Percentiles rank a stretch among this genome's conserved stretches.
These are phyloP conservation scores for Sepioteuthis lessoniana DNA, from an alignment of 2,888 invertebrate genomes.

Conservation along the genomic window DNA sequence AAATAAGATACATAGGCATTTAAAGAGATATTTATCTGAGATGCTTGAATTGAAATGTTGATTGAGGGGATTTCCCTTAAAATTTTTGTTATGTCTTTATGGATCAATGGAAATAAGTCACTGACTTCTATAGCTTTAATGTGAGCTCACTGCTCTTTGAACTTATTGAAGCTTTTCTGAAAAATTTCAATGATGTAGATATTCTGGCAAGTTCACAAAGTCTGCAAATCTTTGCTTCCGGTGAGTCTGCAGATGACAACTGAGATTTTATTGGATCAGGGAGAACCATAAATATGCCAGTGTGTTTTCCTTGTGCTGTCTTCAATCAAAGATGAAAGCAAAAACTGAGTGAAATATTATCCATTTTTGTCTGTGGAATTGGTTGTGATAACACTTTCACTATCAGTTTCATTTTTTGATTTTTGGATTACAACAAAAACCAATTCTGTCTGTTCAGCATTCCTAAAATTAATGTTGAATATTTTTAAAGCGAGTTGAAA, in stretches of 20 bases:
- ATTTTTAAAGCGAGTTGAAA: background rate
- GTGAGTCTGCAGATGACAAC: background rate
- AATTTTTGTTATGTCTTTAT: background rate
- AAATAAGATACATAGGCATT: too few relatives aligned
- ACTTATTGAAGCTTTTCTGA: background rate
- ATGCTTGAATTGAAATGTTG: background rate
- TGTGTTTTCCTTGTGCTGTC: background rate
- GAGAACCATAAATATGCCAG: background rate
- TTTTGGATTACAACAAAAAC: background rate
- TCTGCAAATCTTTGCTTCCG: background rate
- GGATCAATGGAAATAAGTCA: background rate
- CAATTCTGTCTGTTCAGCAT: background rate
- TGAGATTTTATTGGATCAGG: background rate
- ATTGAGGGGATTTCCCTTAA: background rate
- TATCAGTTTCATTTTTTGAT: background rate
- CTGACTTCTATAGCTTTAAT: background rate
- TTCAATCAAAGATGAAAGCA: conserved; percentile 20
- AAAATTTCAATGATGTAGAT: background rate
- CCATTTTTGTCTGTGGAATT: background rate
- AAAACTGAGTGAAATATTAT: background rate
- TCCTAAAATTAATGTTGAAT: background rate
- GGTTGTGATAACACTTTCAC: background rate
- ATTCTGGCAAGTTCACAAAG: background rate
- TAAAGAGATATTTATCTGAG: too few relatives aligned
- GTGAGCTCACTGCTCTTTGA: background rate